Base-by-base conservation (phyloP, 2,888 invertebrate genomes). In the Latheticus oryzae region DNA sequence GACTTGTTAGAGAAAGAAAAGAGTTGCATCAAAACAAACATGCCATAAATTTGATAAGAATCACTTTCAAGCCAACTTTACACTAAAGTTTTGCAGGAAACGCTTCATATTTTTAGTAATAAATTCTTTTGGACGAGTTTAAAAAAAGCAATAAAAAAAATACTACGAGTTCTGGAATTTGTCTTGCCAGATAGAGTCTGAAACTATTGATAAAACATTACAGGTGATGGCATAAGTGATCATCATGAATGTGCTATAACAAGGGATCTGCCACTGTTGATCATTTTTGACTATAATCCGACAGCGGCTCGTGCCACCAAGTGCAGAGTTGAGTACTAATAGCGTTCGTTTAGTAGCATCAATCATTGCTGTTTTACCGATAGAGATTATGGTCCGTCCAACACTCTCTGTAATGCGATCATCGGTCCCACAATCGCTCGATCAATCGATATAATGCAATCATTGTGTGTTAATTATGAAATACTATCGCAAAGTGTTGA, bases 371-470 rank as follows among this genome's bases (percentile, higher is more conserved):
- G 69, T 73, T 73, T 73, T 72, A 72, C 66, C 70, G 70, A 66
- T 57, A 73, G 73, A 73, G 73, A 73, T 73, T 73, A 73, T 69
- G 69, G 66, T 66, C 69, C 63, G 60, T 62, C 62, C 62, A 50
- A 63, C 65, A 68, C 70, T 69, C 70, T 65, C 70, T 62, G 64
- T 73, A 73, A 73, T 72, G 70, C 72, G 73, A 74, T 74, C 73
- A 74, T 69, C 70, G 66, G 67, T 51, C 62, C 68, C 63, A 64
- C 68, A 69, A 69, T 69, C 67, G 67, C 66, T 71, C 72, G 72
- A 73, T 73, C 75, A 73, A 75, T 75, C 74, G 72, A 74, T 75
- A 72, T 73, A 74, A 75, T 73, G 72, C 74, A 75, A 76, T 75
- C 74, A 74, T 73, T 71, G 71, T 68, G 70, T 70, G 73, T 74